Evolutionary conservation across 2,797 vertebrate species (phyloP), one percentile per base, ranked within the genome.

Genomic region (Corythornis leucogaster): DNA sequence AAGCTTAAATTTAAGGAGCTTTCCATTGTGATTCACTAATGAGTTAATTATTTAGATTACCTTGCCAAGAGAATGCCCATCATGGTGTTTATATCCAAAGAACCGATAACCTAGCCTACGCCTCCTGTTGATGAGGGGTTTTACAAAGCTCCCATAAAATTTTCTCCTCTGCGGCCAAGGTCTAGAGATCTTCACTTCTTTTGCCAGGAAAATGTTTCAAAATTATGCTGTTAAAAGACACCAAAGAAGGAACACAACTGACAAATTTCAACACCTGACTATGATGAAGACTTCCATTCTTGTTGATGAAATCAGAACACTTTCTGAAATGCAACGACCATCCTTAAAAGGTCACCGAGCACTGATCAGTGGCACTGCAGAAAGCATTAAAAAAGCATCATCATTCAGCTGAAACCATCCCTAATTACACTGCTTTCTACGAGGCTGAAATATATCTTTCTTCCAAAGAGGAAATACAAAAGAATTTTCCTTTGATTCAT

Each of bases 291-390:
- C 46, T 46, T 80, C 19, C 35, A 17, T 58, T 91, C 90, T 58
- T 83, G 81, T 26, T 82, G 74, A 92, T 30, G n/a, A 82, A 95
- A 63, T 89, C 43, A 74, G 85, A 74, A 92, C 50, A 51, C 74
- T 63, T 95, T 89, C 93, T 90, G 78, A 81, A 94, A 93, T 68
- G 40, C 77, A 93, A 95, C 20, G 22, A 90, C 79, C 85, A 90
- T 31, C 42, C 20, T 30, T 30, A 33, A 93, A 64, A 61, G 76
- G 89, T 55, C 62, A 38, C n/a, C 20, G 69, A 59, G 59, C 67
- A 89, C 55, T 76, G 54, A 85, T 54, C 35, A 92, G 68, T 26
- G 71, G 81, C 86, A 92, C 6, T 63, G 89, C 35, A 87, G 45
- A 90, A 94, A 93, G 82, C 85, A 84, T 80, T 70, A 68, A 86